Evolutionary conservation across 2,888 invertebrate species (phyloP).

Genomic region (Tubulanus polymorphus): DNA sequence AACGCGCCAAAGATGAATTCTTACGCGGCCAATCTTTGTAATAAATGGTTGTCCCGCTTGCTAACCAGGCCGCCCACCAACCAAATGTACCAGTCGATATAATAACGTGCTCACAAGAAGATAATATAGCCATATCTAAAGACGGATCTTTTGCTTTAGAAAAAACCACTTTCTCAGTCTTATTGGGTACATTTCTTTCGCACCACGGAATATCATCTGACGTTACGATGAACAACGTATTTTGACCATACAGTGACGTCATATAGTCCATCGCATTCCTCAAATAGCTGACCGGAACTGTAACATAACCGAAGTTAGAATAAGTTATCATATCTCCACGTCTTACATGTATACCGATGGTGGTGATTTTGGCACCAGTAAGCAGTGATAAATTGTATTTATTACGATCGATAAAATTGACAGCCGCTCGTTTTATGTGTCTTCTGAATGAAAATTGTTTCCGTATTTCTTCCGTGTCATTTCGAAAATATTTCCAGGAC

Average conservation of each 20-base stretch:
- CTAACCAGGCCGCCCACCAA: slow-evolving; percentile 43
- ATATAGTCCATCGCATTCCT: slow-evolving; percentile 24
- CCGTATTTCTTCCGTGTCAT: slow-evolving; percentile 13
- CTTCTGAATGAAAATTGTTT: too few relatives aligned
- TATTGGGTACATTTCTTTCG: too few relatives aligned
- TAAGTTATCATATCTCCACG: too few relatives aligned
- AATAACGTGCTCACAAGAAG: slow-evolving; percentile 53
- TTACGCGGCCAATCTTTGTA: not conserved
- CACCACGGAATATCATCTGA: slow-evolving; percentile 27
- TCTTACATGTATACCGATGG: too few relatives aligned
- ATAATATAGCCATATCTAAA: slow-evolving; percentile 26
- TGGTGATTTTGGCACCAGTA: too few relatives aligned
- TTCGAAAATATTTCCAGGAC: too few relatives aligned
- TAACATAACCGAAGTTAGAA: slow-evolving; percentile 27
- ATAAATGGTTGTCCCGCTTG: slow-evolving; percentile 25
- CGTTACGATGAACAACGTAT: too few relatives aligned
- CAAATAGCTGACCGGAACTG: slow-evolving; percentile 22
- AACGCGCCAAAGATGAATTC: not conserved
- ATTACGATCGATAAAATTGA: too few relatives aligned
- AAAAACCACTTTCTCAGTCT: slow-evolving; percentile 9
- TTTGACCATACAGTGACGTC: slow-evolving; percentile 17
- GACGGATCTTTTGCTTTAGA: slow-evolving; percentile 15
- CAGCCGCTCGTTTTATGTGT: too few relatives aligned
- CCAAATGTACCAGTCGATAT: slow-evolving; percentile 43
- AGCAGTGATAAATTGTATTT: too few relatives aligned